Base-by-base conservation (phyloP, 2,113 vertebrate genomes). In the Gavialis gangeticus region DNA sequence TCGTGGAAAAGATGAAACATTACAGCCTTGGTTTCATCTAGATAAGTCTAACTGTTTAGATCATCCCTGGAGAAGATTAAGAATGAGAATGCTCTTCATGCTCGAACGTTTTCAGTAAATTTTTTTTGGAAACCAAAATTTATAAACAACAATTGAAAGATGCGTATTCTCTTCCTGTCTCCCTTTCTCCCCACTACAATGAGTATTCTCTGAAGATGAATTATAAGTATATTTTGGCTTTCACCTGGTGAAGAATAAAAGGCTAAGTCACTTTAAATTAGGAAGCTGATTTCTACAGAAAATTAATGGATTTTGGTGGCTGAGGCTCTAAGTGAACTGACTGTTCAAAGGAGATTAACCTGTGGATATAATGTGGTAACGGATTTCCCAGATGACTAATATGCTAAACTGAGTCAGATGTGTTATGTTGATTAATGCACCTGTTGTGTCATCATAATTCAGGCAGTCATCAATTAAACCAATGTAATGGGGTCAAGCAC, bases 291-390 rank as follows among this genome's bases (percentile, higher is more conserved):
- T 97, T 95, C 69, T 84, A 78, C 92, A 91, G 80, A 91, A 92
- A 91, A 88, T 2, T 79, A 96, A 90, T 75, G 75, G 71, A 75
- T 89, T 91, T 96, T 84, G 24, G 73, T 95, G 75, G 46, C 28
- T 94, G 84, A 75, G 57, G 10, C 18, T 84, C 77, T 81, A 94
- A 75, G 12, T 82, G 75, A 91, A 94, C 75, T 46, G 82, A 86
- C 88, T 95, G 73, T 77, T 94, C 89, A 96, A 93, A 93, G 85
- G 77, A 89, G 88, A 79, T 94, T 95, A 95, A 90, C 80, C 86
- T 79, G 82, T 85, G 80, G 75, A 67, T 78, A 78, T 85, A 94
- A 91, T 94, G 95, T 92, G 71, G n/a, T 91, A 21, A 93, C 91
- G 84, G 91, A 94, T 95, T 96, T 96, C 94, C 75, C 93, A 79